Evolutionary conservation across 2,888 invertebrate genomes (phyloP).

Genomic region (Neoascia interrupta): DNA sequence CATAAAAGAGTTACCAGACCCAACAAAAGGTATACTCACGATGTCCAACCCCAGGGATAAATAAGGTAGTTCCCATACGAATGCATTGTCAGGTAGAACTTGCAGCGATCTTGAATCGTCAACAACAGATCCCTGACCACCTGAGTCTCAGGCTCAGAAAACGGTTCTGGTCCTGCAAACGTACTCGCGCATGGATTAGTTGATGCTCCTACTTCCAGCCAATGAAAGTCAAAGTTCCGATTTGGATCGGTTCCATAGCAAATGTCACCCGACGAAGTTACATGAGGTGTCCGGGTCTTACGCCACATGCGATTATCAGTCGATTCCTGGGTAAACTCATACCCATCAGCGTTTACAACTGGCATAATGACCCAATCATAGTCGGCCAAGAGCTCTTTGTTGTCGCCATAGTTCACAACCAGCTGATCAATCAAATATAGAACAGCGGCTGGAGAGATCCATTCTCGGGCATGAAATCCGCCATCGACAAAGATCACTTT

Average conservation of each 20-base stretch:
- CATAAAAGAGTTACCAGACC: neutral
- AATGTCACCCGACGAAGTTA: slow-evolving; percentile 53
- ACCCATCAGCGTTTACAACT: slow-evolving; percentile 87
- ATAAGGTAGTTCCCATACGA: slow-evolving; percentile 85
- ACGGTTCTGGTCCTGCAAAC: slow-evolving; percentile 82
- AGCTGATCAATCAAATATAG: slow-evolving; percentile 83
- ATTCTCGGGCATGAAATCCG: slow-evolving; percentile 85
- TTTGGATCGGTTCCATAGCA: slow-evolving; percentile 83
- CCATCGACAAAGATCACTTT: slow-evolving; percentile 82
- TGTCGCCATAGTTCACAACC: slow-evolving; percentile 80
- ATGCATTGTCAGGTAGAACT: slow-evolving; percentile 85
- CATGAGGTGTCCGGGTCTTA: slow-evolving; percentile 81
- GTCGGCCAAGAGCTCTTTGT: slow-evolving; percentile 80
- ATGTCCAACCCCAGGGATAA: slow-evolving; percentile 83
- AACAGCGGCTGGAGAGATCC: slow-evolving; percentile 84
- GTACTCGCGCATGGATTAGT: slow-evolving; percentile 81
- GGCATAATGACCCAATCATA: slow-evolving; percentile 86
- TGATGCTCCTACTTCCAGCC: slow-evolving; percentile 80
- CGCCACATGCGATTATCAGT: slow-evolving; percentile 81
- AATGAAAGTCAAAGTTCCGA: slow-evolving; percentile 84
- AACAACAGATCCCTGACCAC: slow-evolving; percentile 82
- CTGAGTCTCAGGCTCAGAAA: slow-evolving; percentile 84
- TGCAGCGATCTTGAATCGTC: slow-evolving; percentile 79
- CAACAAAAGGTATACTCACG: slow-evolving; percentile 72
- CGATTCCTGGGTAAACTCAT: slow-evolving; percentile 83